Evolutionary conservation across 2,797 vertebrate species (phyloP).

Genomic region (Anableps anableps): DNA sequence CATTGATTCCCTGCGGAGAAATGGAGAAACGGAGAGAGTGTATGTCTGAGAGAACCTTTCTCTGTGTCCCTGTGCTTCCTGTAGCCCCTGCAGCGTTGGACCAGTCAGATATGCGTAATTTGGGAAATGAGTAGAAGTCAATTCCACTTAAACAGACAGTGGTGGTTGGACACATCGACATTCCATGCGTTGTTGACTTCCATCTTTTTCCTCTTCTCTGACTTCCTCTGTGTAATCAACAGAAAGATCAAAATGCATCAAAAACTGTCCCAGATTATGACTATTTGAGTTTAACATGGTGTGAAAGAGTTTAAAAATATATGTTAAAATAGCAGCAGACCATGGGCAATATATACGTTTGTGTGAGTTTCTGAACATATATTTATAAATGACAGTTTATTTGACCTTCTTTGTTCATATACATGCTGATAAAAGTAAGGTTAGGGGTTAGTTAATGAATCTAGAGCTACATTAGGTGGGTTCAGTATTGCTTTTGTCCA

Average conservation of each 20-base stretch:
- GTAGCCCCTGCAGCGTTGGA: constrained; percentile 79
- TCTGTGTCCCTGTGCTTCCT: constrained; percentile 68
- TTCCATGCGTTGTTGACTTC: constrained; percentile 70
- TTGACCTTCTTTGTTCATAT: not conserved
- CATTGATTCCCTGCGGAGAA: constrained; percentile 83
- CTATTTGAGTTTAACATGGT: constrained; percentile 39
- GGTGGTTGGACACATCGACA: constrained; percentile 73
- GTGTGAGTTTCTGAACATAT: not conserved
- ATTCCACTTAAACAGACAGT: constrained; percentile 76
- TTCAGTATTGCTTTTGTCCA: constrained; percentile 28
- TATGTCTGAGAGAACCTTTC: constrained; percentile 37
- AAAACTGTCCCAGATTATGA: constrained; percentile 59
- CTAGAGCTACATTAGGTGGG: constrained; percentile 5
- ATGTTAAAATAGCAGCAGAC: constrained; percentile 10
- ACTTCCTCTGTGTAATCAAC: constrained; percentile 74
- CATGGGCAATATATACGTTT: not conserved
- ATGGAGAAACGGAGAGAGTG: constrained; percentile 60
- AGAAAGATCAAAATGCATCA: constrained; percentile 60
- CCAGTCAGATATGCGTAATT: constrained; percentile 84
- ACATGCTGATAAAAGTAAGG: not conserved
- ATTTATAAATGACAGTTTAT: no score
- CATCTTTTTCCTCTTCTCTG: constrained; percentile 58
- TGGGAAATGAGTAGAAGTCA: constrained; percentile 82
- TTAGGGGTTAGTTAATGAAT: constrained; percentile 22
- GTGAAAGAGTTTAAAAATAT: constrained; percentile 47